phyloP scores from a whole-genome alignment of 2,888 invertebrate species.

The Zaprionus lineosus region DNA sequence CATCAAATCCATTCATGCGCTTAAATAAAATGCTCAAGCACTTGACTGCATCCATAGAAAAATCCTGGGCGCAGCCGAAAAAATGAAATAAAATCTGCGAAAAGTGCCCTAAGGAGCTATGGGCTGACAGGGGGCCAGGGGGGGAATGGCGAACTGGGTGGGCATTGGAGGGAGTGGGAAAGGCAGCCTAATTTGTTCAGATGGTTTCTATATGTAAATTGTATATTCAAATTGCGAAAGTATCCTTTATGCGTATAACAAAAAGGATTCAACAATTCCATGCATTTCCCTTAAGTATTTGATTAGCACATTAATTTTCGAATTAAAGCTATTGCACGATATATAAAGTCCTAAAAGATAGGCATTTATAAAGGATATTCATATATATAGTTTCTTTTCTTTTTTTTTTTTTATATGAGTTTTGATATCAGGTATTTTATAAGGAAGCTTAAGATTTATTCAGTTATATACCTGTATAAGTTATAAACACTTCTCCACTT shows the following conservation, averaged over 20 bases:
- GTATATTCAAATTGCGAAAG: slow-evolving; percentile 27
- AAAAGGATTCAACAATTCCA: no score
- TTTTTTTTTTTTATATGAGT: no score
- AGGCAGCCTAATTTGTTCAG: slow-evolving; percentile 68
- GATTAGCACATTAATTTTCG: slow-evolving; percentile 12
- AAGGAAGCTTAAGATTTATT: no score
- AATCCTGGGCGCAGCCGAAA: slow-evolving; percentile 38
- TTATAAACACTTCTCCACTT: no score
- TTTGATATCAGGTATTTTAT: no score
- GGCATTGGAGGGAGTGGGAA: slow-evolving; percentile 6
- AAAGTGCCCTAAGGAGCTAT: slow-evolving; percentile 7
- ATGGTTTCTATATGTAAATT: slow-evolving; percentile 39
- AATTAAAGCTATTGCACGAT: not conserved
- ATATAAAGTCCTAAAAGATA: not conserved
- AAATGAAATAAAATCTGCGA: slow-evolving; percentile 47
- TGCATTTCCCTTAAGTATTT: not conserved
- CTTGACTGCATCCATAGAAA: slow-evolving; percentile 81
- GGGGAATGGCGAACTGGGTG: no score
- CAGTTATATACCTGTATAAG: no score
- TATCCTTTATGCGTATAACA: slow-evolving; percentile 29
- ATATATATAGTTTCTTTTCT: not conserved
- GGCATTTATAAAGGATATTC: no score
- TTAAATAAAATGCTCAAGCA: slow-evolving; percentile 80
- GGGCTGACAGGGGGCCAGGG: no score
- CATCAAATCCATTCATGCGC: slow-evolving; percentile 81